Percentiles rank a stretch among this genome's conserved stretches.
These are phyloP conservation scores for Poeciliopsis retropinna DNA, from an alignment of 2,113 vertebrate species.

Conservation along the genomic window DNA sequence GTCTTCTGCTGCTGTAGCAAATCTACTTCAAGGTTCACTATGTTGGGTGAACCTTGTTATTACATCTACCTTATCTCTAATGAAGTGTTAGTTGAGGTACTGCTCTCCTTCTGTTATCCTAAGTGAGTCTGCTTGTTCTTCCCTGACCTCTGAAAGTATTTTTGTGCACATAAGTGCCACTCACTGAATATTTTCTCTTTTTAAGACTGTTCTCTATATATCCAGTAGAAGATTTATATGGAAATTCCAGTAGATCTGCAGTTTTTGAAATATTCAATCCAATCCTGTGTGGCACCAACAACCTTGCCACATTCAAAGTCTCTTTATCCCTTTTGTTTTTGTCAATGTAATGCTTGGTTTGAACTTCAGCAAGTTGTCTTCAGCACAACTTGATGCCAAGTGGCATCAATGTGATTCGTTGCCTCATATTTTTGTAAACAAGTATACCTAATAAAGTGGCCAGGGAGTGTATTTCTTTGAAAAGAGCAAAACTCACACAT, in stretches of 20 bases:
- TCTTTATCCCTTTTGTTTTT: neutral
- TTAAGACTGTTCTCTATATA: neutral
- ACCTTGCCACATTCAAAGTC: neutral
- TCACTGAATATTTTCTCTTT: neutral
- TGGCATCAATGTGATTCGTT: neutral
- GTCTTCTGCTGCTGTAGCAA: too few species aligned
- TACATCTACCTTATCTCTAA: neutral
- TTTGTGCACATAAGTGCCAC: neutral
- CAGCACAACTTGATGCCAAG: neutral
- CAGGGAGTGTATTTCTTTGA: constrained; percentile 5
- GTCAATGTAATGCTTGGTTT: neutral
- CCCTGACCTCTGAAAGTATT: neutral
- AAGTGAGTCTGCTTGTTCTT: too few species aligned
- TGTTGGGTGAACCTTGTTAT: neutral
- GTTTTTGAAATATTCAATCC: neutral
- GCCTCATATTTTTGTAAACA: neutral
- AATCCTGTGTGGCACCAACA: neutral
- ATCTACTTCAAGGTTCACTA: too few species aligned
- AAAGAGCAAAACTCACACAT: neutral
- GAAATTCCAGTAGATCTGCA: neutral
- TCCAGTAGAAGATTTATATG: neutral
- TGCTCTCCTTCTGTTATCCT: too few species aligned
- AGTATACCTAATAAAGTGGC: neutral
- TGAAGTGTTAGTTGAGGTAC: too few species aligned
- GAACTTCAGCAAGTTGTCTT: neutral